Base-by-base conservation (phyloP, 2,888 invertebrate genomes). In the Exocentrus adspersus region DNA sequence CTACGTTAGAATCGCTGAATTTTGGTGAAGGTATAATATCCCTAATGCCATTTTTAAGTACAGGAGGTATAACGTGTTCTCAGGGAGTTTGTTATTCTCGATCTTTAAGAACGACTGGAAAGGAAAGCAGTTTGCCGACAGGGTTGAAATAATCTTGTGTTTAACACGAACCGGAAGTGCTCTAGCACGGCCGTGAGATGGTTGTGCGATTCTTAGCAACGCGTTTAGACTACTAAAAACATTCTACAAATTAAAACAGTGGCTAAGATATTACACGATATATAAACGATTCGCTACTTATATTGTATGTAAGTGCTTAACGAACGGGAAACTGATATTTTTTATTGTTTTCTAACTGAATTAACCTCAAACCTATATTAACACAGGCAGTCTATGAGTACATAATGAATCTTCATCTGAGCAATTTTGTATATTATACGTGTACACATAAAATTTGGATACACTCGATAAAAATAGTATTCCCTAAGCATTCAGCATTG, bases 191-290 rank as follows among this genome's bases (percentile, higher is more conserved):
- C 72, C 77, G 77, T 77, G 77, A 75, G 72, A 67, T 72, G 78
- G 71, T 72, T 78, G 75, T 74, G 71, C 73, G 76, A 77, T 75
- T 72, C 69, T 59, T 48, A 58, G 70, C 70, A 71, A 78, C 79
- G 78, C 78, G 78, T 67, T 68, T 72, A 69, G 78, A 77, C 77
- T 79, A 72, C 72, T 70, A 75, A 79, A 37, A 79, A 76, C 77
- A 77, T 75, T 73, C 74, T 69, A 70, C 74, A 76, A 76, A 78
- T 78, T 75, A 77, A 77, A 78, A 77, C 76, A 73, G 74, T 75
- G 71, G 72, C 67, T 65, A 67, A 64, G 65, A 68, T 66, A 70
- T 64, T 30, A 54, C 37, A 43, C 28, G 21, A 37, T 53, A 53
- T 51, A 48, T 24, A 48, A 48, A 24, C 48, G 48, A 48, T 48